Evolutionary conservation across 1,140 invertebrate species (phyloP).

Genomic region (Capitella teleta): DNA sequence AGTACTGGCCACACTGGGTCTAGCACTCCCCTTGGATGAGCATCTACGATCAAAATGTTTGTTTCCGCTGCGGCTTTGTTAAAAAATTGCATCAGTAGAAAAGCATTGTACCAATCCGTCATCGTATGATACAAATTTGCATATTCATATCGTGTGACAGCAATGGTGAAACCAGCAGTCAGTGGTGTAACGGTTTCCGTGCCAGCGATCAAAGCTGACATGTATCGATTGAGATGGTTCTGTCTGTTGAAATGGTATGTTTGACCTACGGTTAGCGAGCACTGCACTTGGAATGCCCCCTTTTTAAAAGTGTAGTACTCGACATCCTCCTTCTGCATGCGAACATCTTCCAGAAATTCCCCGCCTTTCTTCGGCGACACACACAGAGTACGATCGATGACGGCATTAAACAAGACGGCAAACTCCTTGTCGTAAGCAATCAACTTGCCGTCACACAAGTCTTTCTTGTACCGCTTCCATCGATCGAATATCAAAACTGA

Average conservation of each 20-base stretch:
- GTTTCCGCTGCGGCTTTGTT: constrained; percentile 16
- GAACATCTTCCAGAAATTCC: constrained; percentile 21
- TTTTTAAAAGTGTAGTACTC: constrained; percentile 19
- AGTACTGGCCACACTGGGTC: constrained; percentile 26
- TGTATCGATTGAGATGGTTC: constrained; percentile 18
- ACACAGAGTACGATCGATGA: constrained; percentile 5
- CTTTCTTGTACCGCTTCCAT: no score
- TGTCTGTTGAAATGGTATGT: constrained; percentile 12
- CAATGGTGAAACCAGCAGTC: constrained; percentile 6
- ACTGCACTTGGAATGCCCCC: constrained; percentile 22
- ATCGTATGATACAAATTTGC: constrained; percentile 38
- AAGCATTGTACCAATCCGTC: constrained; percentile 33
- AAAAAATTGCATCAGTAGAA: constrained; percentile 28
- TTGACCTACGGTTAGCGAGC: constrained; percentile 8
- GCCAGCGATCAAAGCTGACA: no score
- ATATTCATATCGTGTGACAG: constrained; percentile 29
- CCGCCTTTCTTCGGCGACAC: constrained; percentile 17
- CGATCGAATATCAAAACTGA: no score
- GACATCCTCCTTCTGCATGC: constrained; percentile 21
- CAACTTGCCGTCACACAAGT: constrained; percentile 9
- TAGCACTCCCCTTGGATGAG: constrained; percentile 24
- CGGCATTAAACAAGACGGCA: constrained; percentile 5
- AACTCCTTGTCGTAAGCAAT: constrained; percentile 11
- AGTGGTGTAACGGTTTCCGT: constrained; percentile 5
- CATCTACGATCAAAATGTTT: constrained; percentile 26